Percentiles rank a stretch among this genome's conserved stretches.
phyloP scores from a whole-genome alignment of 2,797 vertebrate genomes.

The Halcyon chelicuti region DNA sequence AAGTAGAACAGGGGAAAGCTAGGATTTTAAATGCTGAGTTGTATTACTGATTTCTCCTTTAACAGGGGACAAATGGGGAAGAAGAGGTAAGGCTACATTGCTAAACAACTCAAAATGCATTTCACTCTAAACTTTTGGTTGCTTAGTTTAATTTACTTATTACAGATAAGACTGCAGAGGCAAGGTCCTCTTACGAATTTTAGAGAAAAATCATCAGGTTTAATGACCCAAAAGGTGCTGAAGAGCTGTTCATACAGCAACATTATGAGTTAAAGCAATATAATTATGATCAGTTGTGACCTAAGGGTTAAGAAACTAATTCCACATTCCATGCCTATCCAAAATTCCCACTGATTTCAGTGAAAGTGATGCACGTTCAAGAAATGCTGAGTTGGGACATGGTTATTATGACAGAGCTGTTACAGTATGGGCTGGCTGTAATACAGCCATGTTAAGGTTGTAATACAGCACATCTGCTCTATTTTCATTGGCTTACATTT shows the following conservation, averaged over 20 bases:
- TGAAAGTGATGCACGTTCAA: neutral
- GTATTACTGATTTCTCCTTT: neutral
- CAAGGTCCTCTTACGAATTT: constrained; percentile 53
- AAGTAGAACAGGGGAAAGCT: neutral
- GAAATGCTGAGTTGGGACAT: neutral
- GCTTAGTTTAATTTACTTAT: neutral
- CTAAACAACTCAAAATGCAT: neutral
- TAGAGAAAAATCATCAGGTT: constrained; percentile 50
- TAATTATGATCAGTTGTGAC: neutral
- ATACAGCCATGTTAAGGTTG: neutral
- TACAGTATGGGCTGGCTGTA: neutral
- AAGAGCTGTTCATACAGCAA: neutral
- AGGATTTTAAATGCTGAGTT: neutral
- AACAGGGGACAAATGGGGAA: neutral
- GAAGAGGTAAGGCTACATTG: neutral
- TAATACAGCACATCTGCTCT: neutral
- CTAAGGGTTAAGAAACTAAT: constrained; percentile 5
- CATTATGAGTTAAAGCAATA: neutral
- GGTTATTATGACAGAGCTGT: neutral
- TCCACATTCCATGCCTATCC: constrained; percentile 13
- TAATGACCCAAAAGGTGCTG: constrained; percentile 20
- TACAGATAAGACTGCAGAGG: neutral
- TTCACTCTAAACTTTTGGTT: neutral
- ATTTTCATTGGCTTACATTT: neutral
- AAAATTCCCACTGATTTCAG: neutral